Conservation (phyloP, 2,797 vertebrate species). For the Semotilus atromaculatus region DNA sequence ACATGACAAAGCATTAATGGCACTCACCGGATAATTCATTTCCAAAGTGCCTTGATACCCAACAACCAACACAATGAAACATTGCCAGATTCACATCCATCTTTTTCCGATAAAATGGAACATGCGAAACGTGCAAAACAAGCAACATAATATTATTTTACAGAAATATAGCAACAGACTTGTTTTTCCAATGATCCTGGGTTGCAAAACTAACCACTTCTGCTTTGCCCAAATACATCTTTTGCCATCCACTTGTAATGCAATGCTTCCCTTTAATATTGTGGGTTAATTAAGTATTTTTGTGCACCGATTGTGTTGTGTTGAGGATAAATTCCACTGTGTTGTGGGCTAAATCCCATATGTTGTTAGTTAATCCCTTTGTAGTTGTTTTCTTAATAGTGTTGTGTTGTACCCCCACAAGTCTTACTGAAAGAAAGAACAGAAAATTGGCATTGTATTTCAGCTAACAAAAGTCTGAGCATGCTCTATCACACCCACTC, state of each 20-base stretch:
- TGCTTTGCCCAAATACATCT: neutral
- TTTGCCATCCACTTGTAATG: neutral
- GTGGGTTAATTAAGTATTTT: slow-evolving; percentile 9
- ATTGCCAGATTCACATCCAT: neutral
- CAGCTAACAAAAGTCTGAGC: neutral
- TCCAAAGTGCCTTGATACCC: neutral
- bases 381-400: slow-evolving; percentile 27
- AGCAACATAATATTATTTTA: neutral
- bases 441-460: neutral
- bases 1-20: neutral
- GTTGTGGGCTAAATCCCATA: neutral
- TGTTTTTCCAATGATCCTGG: neutral
- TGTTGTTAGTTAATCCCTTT: slow-evolving; percentile 27
- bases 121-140: neutral
- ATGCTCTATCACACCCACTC: slow-evolving; percentile 24
- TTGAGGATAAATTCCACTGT: neutral
- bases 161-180: neutral
- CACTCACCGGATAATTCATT: neutral
- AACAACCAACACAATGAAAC: neutral
- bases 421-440: slow-evolving; percentile 5
- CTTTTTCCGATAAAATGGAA: neutral
- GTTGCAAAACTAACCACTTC: neutral
- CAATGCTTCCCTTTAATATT: neutral
- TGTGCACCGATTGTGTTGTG: neutral
- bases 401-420: slow-evolving; percentile 19